Conservation (phyloP, 1,140 invertebrate genomes). For the Hylaeus volcanicus region DNA sequence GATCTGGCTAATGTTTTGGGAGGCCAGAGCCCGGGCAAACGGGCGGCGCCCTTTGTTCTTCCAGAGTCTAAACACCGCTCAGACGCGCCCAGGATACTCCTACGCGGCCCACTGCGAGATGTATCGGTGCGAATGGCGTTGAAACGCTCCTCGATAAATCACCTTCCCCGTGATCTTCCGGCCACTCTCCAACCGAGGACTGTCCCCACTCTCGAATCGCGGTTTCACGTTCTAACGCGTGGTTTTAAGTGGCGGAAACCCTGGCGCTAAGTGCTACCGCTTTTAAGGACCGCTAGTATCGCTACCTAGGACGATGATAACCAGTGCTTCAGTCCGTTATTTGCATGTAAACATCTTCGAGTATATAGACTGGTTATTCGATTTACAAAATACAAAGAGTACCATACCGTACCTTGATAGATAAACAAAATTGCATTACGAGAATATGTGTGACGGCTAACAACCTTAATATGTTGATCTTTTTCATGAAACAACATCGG, state of each 20-base stretch:
- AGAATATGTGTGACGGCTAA: too few relatives aligned
- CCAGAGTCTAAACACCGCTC: conserved; percentile 31
- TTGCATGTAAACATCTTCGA: too few relatives aligned
- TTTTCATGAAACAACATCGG: too few relatives aligned
- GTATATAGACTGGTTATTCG: too few relatives aligned
- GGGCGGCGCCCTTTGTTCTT: conserved; percentile 69
- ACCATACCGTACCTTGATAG: too few relatives aligned
- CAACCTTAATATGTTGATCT: too few relatives aligned
- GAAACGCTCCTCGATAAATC: conserved; percentile 67
- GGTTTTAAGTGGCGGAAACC: conserved; percentile 8
- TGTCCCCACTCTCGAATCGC: conserved; percentile 29
- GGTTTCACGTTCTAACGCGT: conserved; percentile 8
- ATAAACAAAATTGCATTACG: too few relatives aligned
- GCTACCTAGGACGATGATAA: not conserved
- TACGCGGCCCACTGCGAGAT: conserved; percentile 43
- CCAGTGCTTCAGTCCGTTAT: not conserved
- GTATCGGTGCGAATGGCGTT: conserved; percentile 67
- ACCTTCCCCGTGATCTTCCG: conserved; percentile 39
- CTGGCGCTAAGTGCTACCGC: conserved; percentile 33
- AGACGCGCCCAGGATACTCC: not conserved
- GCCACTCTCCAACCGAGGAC: conserved; percentile 4
- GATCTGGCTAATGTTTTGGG: conserved; percentile 76
- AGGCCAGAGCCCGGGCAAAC: conserved; percentile 44
- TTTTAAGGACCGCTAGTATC: conserved; percentile 3
- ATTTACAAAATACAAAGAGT: too few relatives aligned